Conservation (phyloP, 2,888 invertebrate species). For the Drosophila rubida region DNA sequence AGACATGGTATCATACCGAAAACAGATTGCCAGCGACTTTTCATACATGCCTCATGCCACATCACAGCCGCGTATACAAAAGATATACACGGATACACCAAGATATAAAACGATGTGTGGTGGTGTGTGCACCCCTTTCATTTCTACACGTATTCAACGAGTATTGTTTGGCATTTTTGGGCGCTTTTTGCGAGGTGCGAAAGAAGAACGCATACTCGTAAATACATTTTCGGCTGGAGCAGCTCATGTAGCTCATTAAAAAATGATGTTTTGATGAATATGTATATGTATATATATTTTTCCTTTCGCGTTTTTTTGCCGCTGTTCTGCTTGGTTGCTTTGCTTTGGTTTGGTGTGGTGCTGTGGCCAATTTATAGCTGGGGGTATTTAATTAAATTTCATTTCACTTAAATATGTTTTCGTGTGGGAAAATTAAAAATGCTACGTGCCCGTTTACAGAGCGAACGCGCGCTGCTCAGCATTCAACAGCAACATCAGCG, state of each 20-base stretch:
- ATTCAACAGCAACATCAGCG: constrained; percentile 5
- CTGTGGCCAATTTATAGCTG: constrained; percentile 54
- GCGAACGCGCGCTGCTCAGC: constrained; percentile 1
- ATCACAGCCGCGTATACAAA: constrained; percentile 10
- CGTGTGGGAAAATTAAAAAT: constrained; percentile 57
- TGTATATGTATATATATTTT: neutral
- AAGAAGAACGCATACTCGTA: constrained; percentile 51
- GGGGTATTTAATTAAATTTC: constrained; percentile 62
- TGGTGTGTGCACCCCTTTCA: neutral
- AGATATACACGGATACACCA: constrained; percentile 8
- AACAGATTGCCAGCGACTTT: constrained; percentile 58
- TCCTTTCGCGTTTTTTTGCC: neutral
- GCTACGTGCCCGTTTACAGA: constrained; percentile 30
- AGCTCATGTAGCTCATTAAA: constrained; percentile 71
- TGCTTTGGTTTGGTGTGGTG: neutral
- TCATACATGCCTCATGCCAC: constrained; percentile 30
- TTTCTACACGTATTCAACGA: constrained; percentile 6
- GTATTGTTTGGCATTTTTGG: constrained; percentile 55
- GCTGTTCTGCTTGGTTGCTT: neutral
- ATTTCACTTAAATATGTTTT: constrained; percentile 41
- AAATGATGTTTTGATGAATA: constrained; percentile 76
- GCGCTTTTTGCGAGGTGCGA: constrained; percentile 66
- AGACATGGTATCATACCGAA: constrained; percentile 21
- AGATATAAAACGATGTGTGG: too few species aligned
- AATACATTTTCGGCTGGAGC: constrained; percentile 45